phyloP scores from a whole-genome alignment of 1,140 invertebrate genomes.

The Bombyx mandarina region DNA sequence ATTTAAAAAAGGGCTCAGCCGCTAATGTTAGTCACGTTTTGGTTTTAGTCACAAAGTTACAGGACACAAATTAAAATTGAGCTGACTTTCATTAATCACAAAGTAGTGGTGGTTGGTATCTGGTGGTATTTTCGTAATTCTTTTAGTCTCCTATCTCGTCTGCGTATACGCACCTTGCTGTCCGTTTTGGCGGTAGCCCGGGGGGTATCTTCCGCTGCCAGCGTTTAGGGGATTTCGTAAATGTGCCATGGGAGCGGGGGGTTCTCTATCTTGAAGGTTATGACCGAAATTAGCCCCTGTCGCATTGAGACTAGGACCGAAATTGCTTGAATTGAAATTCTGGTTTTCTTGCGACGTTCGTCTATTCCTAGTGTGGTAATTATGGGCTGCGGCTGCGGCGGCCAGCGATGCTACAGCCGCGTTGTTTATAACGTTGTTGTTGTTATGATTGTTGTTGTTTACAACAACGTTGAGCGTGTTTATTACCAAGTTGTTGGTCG shows the following conservation, averaged over 20 bases:
- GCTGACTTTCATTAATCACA: constrained; percentile 62
- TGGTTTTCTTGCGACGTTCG: constrained; percentile 63
- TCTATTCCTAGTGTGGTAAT: constrained; percentile 60
- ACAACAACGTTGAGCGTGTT: constrained; percentile 70
- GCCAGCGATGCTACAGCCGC: constrained; percentile 63
- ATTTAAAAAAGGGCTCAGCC: constrained; percentile 14
- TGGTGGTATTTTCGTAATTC: constrained; percentile 38
- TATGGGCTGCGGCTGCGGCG: constrained; percentile 62
- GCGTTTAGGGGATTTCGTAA: constrained; percentile 56
- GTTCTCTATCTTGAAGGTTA: constrained; percentile 54
- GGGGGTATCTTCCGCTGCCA: constrained; percentile 54
- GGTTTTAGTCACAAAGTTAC: constrained; percentile 24
- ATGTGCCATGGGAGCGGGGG: constrained; percentile 62
- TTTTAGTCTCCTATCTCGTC: constrained; percentile 55
- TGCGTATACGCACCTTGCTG: constrained; percentile 67
- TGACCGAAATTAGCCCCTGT: constrained; percentile 52
- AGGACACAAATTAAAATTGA: constrained; percentile 42
- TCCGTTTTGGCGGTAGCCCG: constrained; percentile 62
- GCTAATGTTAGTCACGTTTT: constrained; percentile 20
- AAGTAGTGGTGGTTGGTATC: constrained; percentile 36
- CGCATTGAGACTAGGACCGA: constrained; percentile 60
- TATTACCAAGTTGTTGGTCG: constrained; percentile 70
- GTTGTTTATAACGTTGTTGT: constrained; percentile 70
- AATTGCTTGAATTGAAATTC: constrained; percentile 48
- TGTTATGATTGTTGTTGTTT: constrained; percentile 71